Evolutionary conservation across 2,888 invertebrate genomes (phyloP).

Genomic region (Caenorhabditis sulstoni): DNA sequence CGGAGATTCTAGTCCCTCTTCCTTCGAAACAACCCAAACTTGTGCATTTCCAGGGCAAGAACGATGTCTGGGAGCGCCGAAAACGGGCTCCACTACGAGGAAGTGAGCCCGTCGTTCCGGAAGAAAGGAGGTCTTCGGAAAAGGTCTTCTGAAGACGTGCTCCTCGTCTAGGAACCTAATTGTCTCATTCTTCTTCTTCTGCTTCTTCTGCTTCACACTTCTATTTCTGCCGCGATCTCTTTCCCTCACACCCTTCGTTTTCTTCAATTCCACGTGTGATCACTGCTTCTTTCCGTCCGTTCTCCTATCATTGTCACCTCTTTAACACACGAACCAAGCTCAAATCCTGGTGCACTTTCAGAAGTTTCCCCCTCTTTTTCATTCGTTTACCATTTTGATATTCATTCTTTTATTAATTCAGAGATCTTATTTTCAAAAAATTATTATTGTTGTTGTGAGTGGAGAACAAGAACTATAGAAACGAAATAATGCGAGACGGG

Average conservation of each 20-base stretch:
- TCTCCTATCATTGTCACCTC: constrained; percentile 21
- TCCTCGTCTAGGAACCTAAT: constrained; percentile 22
- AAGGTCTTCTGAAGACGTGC: constrained; percentile 20
- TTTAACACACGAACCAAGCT: constrained; percentile 29
- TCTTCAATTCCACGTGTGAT: constrained; percentile 48
- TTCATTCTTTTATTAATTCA: not conserved
- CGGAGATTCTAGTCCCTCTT: no score
- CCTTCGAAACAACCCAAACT: no score
- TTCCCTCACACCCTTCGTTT: constrained; percentile 34
- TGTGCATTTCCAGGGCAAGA: constrained; percentile 62
- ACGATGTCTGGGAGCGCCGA: constrained; percentile 66
- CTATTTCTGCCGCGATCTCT: constrained; percentile 41
- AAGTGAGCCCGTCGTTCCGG: constrained; percentile 32
- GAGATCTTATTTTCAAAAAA: constrained; percentile 5
- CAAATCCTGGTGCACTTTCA: constrained; percentile 50
- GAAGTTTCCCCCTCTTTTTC: constrained; percentile 8
- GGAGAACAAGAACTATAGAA: not conserved
- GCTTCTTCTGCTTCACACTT: constrained; percentile 39
- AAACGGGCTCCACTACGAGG: constrained; percentile 62
- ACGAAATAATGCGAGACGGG: not conserved
- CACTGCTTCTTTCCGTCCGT: constrained; percentile 42
- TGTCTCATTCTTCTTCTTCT: constrained; percentile 18
- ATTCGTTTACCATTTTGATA: not conserved
- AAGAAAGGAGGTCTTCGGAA: constrained; percentile 19
- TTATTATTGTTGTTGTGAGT: constrained; percentile 5